Conservation (phyloP, 2,797 vertebrate species). For the Sylvilagus floridanus region DNA sequence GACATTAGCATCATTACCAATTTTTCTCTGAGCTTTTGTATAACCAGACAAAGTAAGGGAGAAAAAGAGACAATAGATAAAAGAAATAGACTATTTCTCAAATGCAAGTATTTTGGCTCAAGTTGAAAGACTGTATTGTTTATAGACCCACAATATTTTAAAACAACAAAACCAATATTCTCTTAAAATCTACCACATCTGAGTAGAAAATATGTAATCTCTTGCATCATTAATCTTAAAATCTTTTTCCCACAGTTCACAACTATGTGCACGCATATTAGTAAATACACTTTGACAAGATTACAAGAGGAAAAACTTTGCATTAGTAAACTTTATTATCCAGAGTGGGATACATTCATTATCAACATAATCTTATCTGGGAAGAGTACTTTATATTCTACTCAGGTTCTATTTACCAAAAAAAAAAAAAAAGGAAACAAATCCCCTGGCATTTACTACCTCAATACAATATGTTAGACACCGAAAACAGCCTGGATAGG, state of each 20-base stretch:
- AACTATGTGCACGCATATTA: constrained; percentile 16
- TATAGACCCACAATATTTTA: constrained; percentile 69
- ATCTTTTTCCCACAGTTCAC: constrained; percentile 50
- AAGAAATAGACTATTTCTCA: constrained; percentile 68
- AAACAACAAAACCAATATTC: constrained; percentile 72
- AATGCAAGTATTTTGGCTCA: constrained; percentile 74
- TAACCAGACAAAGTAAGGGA: constrained; percentile 41
- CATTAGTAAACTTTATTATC: constrained; percentile 62
- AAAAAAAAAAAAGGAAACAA: not conserved
- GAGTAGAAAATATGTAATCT: constrained; percentile 66
- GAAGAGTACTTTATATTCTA: constrained; percentile 45
- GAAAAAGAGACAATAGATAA: constrained; percentile 70
- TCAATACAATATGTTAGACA: not conserved
- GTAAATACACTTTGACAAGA: constrained; percentile 59
- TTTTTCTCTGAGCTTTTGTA: not conserved
- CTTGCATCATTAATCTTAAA: constrained; percentile 65
- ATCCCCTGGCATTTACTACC: not conserved
- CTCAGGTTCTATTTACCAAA: constrained; percentile 16
- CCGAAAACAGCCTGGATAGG: not conserved
- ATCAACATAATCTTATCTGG: constrained; percentile 63
- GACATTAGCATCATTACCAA: not conserved
- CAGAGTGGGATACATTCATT: constrained; percentile 32
- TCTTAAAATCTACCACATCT: constrained; percentile 73
- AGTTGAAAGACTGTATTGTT: constrained; percentile 71
- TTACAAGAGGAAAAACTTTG: constrained; percentile 52